Evolutionary conservation across 23 tunicate genomes (phyloP).

Genomic region (Phallusia fumigata): DNA sequence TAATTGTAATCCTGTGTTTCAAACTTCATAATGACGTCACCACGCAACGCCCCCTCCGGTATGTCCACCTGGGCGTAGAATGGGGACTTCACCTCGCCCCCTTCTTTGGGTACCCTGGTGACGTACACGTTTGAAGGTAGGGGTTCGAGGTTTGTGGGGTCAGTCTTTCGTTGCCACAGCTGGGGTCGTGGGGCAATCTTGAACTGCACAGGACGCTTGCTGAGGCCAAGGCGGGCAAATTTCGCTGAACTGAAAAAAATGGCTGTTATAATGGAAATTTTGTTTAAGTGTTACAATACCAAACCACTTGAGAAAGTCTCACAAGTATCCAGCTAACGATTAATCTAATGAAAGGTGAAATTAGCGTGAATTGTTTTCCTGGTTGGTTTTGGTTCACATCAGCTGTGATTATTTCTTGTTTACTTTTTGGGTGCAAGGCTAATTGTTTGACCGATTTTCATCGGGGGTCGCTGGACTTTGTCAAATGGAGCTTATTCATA

Average conservation of each 20-base stretch:
- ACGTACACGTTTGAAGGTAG: constrained; percentile 45
- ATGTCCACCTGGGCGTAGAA: constrained; percentile 82
- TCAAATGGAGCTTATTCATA: too few relatives aligned
- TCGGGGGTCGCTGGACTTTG: too few relatives aligned
- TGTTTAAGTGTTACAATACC: too few relatives aligned
- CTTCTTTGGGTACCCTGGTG: constrained; percentile 59
- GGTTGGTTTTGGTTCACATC: neutral
- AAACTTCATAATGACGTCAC: constrained; percentile 78
- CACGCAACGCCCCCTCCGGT: constrained; percentile 74
- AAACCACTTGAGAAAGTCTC: too few relatives aligned
- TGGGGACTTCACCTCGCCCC: constrained; percentile 67
- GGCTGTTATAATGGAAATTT: neutral
- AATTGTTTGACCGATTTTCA: too few relatives aligned
- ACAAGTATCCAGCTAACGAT: too few relatives aligned
- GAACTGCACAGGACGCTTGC: constrained; percentile 41
- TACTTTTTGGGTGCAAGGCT: neutral
- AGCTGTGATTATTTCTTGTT: neutral
- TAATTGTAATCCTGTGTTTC: constrained; percentile 63
- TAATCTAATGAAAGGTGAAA: too few relatives aligned
- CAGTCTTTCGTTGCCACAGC: neutral
- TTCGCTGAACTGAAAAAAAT: constrained; percentile 16
- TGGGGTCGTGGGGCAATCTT: constrained; percentile 8
- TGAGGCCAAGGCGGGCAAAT: constrained; percentile 36
- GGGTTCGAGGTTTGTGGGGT: constrained; percentile 55
- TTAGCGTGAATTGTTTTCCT: neutral